Evolutionary conservation across 2,113 vertebrate genomes (phyloP).

Genomic region (Saguinus imperator): DNA sequence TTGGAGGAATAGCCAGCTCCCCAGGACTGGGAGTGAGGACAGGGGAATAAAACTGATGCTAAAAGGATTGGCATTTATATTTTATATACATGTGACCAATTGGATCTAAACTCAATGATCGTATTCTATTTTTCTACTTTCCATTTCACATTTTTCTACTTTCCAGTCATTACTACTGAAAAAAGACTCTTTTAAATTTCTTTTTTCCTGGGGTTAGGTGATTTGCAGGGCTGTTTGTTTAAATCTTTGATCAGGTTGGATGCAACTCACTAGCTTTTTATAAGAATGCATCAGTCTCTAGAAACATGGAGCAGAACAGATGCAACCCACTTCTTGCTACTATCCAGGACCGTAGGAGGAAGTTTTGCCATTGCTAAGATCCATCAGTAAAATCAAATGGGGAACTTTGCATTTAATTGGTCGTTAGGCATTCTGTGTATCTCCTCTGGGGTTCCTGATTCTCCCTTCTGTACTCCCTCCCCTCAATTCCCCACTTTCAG

Average conservation of each 20-base stretch:
- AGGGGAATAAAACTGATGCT: background rate
- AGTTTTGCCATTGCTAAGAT: background rate
- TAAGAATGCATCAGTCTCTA: background rate
- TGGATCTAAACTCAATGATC: background rate
- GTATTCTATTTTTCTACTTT: constrained; percentile 1
- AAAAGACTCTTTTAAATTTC: background rate
- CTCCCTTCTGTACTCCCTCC: rapidly evolving
- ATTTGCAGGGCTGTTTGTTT: constrained; percentile 36
- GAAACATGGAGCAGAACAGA: background rate
- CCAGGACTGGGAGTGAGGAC: background rate
- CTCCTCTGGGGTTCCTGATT: background rate
- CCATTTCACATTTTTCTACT: background rate
- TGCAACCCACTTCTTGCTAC: background rate
- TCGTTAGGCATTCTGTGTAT: background rate
- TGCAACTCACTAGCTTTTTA: background rate
- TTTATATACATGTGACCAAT: background rate
- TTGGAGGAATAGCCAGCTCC: background rate
- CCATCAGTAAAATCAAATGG: background rate
- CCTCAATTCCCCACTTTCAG: background rate
- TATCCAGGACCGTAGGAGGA: background rate
- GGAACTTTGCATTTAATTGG: background rate
- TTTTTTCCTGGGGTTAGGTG: background rate
- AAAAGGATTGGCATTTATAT: background rate
- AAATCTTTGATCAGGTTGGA: background rate
- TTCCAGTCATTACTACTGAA: background rate